Evolutionary conservation across 2,113 vertebrate species (phyloP), one percentile per base, ranked within the genome.

Genomic region (Pungitius pungitius): DNA sequence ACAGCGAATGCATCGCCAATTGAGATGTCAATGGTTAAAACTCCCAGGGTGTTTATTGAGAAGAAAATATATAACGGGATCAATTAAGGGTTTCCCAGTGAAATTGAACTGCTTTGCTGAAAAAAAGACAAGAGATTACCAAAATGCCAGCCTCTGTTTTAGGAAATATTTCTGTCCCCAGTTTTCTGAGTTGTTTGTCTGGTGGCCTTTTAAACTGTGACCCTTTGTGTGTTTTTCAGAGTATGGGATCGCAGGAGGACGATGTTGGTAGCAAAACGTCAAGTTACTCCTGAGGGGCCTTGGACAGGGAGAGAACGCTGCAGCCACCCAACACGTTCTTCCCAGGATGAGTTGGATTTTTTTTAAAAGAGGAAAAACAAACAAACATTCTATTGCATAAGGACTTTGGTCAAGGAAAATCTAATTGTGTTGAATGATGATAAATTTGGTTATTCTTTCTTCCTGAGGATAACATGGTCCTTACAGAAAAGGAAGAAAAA

Each of bases 221-320:
- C 57, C 12, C 12, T 42, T 39, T 52, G 89, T 52, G 89, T 78
- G 37, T 30, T 43, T 42, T 57, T 8, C 89, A 99, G 98, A 99
- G 97, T 92, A 97, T 99, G 98, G 98, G 98, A 85, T 96, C 96
- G 73, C 97, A 98, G 93, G 98, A 99, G 90, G 97, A 99, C 62
- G 98, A 99, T 85, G 97, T 98, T 82, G 98, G 98, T 93, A 99
- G 96, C 95, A 99, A 99, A 95, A 97, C 98, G 45, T 98, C 97
- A 84, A 98, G 97, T 93, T 99, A 99, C 90, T 99, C 98, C 85
- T 99, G 97, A 99, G 95, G 80, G 82, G 78, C 76, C 64, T 78
- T 45, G 75, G 87, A 80, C 42, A 17, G 81, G 86, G 81, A 77
- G 67, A 83, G 81, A 91, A 82, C 75, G 81, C 78, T 75, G 75